Percentiles rank a stretch among this genome's conserved stretches.
phyloP scores from a whole-genome alignment of 2,797 vertebrate species.

The Intellagama lesueurii region DNA sequence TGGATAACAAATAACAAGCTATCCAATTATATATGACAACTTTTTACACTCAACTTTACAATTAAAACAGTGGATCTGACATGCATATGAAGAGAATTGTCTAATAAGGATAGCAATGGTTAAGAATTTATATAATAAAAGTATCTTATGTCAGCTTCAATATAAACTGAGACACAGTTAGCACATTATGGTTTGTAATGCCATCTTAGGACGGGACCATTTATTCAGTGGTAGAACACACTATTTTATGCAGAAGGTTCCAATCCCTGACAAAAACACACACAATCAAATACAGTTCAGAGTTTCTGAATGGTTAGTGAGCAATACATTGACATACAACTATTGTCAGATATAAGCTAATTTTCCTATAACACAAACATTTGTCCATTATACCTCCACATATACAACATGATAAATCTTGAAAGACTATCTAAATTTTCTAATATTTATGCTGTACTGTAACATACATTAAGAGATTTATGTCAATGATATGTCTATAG shows the following conservation, averaged over 20 bases:
- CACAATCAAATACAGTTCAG: background rate
- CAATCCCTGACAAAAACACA: background rate
- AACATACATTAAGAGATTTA: slow-evolving; percentile 38
- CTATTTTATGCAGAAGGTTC: background rate
- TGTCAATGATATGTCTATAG: slow-evolving; percentile 60
- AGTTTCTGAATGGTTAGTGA: slow-evolving; percentile 4
- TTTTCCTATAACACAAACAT: background rate
- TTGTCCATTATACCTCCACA: slow-evolving; percentile 15
- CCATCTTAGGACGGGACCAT: too few species aligned
- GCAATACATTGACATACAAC: background rate
- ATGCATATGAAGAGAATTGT: background rate
- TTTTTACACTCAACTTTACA: background rate
- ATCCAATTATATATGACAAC: slow-evolving; percentile 29
- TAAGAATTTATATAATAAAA: background rate
- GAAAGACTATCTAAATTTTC: slow-evolving; percentile 59
- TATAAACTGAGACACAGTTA: background rate
- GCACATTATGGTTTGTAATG: background rate
- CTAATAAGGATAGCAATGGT: background rate
- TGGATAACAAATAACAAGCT: too few species aligned
- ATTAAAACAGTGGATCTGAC: slow-evolving; percentile 1
- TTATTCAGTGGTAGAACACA: too few species aligned
- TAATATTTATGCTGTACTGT: slow-evolving; percentile 63
- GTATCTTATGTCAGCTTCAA: background rate
- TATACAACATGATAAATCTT: slow-evolving; percentile 36
- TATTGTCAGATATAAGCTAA: slow-evolving; percentile 22